Evolutionary conservation across 2,113 vertebrate genomes (phyloP).

Genomic region (Muntiacus reevesi): DNA sequence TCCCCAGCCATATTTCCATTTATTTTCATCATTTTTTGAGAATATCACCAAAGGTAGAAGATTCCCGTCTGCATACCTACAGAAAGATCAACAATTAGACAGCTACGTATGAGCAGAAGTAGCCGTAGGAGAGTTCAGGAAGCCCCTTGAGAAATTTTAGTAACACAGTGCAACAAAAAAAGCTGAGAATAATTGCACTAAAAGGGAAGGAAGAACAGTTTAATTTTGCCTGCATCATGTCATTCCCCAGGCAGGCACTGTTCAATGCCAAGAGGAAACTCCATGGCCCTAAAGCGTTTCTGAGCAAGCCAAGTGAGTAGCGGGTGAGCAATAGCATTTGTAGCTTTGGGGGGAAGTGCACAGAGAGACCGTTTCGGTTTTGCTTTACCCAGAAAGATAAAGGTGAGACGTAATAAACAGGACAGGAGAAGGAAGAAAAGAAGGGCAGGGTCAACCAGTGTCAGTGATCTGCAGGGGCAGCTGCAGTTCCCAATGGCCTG

Average conservation of each 20-base stretch:
- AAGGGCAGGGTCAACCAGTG: neutral
- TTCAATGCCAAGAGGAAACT: neutral
- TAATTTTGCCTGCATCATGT: neutral
- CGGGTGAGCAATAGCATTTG: neutral
- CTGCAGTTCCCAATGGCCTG: neutral
- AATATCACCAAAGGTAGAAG: neutral
- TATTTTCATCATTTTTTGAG: neutral
- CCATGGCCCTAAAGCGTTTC: neutral
- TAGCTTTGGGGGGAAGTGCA: neutral
- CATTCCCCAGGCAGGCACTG: no score
- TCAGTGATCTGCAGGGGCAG: neutral
- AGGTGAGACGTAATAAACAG: neutral
- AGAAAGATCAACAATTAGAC: neutral
- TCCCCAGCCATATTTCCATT: neutral
- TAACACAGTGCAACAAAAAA: neutral
- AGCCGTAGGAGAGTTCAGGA: neutral
- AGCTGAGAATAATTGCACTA: neutral
- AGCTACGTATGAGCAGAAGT: neutral
- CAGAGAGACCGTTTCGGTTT: neutral
- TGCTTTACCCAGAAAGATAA: neutral
- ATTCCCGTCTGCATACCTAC: neutral
- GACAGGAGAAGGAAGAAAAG: neutral
- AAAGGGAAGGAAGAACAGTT: neutral
- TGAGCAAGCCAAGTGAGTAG: neutral
- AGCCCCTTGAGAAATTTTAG: neutral